These are phyloP conservation scores for Myiopsitta monachus DNA, from an alignment of 2,113 vertebrate species.

Conservation along the genomic window DNA sequence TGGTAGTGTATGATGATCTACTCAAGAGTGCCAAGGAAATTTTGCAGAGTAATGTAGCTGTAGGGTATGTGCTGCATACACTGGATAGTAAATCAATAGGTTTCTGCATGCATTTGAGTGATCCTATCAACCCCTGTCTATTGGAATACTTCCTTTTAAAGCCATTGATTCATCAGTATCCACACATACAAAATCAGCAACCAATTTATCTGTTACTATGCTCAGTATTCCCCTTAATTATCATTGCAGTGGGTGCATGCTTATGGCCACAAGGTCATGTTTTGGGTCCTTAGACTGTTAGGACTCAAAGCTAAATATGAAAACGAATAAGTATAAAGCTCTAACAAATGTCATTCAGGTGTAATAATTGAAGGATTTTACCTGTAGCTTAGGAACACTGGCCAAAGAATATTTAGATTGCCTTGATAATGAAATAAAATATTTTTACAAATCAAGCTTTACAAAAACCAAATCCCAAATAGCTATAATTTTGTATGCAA, in stretches of 20 bases:
- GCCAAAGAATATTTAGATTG: not conserved
- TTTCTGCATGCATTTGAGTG: not conserved
- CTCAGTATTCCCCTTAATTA: not conserved
- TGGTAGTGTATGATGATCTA: not conserved
- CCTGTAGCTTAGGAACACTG: not conserved
- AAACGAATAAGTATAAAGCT: not conserved
- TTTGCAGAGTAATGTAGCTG: fast-evolving
- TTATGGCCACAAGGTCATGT: not conserved
- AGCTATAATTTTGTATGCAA: not conserved
- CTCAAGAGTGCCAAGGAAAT: not conserved
- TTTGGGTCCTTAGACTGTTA: not conserved
- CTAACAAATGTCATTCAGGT: not conserved
- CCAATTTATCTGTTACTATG: not conserved
- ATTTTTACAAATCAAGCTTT: not conserved
- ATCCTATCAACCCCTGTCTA: not conserved
- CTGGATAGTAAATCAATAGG: not conserved
- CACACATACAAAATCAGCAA: not conserved
- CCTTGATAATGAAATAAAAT: not conserved
- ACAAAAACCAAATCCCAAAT: not conserved
- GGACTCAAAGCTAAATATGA: not conserved
- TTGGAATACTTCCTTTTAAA: not conserved
- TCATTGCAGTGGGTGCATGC: fast-evolving
- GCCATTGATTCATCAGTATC: not conserved
- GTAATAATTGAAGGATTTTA: not conserved
- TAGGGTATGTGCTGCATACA: not conserved